A percentile compares a stretch with the other conserved stretches of the same genome.
Evolutionary conservation across 2,797 vertebrate genomes (phyloP).

Genomic region (Argya squamiceps): DNA sequence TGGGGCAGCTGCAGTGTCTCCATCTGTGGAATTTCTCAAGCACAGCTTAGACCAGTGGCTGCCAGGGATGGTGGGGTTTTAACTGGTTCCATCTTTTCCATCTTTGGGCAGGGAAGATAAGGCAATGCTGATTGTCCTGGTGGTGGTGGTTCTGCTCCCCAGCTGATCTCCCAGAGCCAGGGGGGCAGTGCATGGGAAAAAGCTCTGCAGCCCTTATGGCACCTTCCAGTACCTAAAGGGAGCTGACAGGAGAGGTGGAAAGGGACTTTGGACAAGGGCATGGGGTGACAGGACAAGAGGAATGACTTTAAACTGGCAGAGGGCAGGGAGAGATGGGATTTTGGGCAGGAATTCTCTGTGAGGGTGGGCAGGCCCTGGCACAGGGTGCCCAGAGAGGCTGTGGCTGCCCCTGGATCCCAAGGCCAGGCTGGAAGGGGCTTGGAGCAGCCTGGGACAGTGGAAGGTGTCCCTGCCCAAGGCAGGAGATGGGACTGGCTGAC

Average conservation of each 20-base stretch:
- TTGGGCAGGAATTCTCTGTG: neutral
- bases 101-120: neutral
- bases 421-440: neutral
- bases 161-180: neutral
- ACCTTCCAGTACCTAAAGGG: neutral
- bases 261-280: neutral
- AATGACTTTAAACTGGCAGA: neutral
- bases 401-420: neutral
- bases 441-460: neutral
- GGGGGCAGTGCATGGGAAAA: neutral
- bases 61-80: neutral
- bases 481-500: fast-evolving
- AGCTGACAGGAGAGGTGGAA: neutral
- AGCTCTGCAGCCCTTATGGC: neutral
- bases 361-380: fast-evolving
- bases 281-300: neutral
- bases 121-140: neutral
- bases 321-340: neutral
- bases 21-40: neutral
- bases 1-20: neutral
- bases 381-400: neutral
- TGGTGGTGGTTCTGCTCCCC: fast-evolving
- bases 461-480: neutral
- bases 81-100: neutral
- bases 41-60: neutral